Conservation (phyloP, 2,113 vertebrate species). For the Sardina pilchardus region DNA sequence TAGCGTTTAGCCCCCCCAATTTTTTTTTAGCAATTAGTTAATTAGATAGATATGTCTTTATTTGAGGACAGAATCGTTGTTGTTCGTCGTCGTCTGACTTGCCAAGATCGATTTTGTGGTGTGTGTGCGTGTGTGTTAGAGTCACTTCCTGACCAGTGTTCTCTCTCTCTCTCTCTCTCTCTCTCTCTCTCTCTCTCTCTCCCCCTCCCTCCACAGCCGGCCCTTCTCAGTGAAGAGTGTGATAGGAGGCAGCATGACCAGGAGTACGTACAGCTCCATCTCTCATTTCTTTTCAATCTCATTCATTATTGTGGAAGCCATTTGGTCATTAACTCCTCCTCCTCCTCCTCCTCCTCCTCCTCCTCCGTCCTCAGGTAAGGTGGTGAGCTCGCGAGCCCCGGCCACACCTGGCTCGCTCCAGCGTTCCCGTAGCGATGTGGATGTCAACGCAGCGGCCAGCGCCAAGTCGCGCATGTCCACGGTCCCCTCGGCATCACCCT, state of each 20-base stretch:
- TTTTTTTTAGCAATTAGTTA: too few relatives aligned
- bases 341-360: neutral
- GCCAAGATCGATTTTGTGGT: neutral
- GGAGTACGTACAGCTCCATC: constrained; percentile 77
- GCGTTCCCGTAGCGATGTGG: constrained; percentile 94
- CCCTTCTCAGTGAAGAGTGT: constrained; percentile 89
- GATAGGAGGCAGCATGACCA: constrained; percentile 86
- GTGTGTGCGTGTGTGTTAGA: neutral
- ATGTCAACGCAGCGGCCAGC: constrained; percentile 94
- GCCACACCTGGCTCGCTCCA: constrained; percentile 88
- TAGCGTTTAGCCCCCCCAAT: neutral
- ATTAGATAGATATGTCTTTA: too few relatives aligned
- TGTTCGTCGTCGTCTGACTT: too few relatives aligned
- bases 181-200: too few relatives aligned
- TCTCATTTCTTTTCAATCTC: neutral
- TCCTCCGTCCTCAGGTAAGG: constrained; percentile 75
- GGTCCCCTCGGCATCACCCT: constrained; percentile 78
- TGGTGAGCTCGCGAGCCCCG: constrained; percentile 79
- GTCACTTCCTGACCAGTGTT: neutral
- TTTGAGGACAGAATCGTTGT: too few relatives aligned
- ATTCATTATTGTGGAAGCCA: neutral
- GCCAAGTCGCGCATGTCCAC: constrained; percentile 91
- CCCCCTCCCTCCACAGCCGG: constrained; percentile 72
- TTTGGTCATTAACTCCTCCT: neutral
- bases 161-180: neutral